Base-by-base conservation (phyloP, 2,888 invertebrate species). In the Dryadula phaetusa region DNA sequence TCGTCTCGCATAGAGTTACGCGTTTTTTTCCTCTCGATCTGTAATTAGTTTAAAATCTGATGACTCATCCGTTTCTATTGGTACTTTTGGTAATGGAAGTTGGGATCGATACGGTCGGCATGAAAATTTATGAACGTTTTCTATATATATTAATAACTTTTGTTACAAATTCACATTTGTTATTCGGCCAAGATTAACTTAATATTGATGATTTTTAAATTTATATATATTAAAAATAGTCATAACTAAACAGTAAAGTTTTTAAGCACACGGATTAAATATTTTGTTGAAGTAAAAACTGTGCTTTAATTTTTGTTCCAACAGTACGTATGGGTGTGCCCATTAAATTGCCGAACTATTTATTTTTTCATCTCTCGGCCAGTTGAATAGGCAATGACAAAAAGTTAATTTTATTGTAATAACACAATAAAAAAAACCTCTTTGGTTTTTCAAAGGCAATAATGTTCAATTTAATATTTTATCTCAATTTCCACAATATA, bases 1-100 rank as follows among this genome's bases (percentile, higher is more conserved):
- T 86, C 84, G 84, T 81, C 83, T 84, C 82, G 82, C 85, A 85
- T 89, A 86, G 84, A 78, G 77, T 74, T 79, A 74, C 77, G 77
- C 75, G 75, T 88, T 89, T 89, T n/a, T 88, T 88, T 86, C 79
- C 81, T 79, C 80, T 79, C 74, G 71, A 72, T 68, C 75, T 78
- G 88, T 92, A 92, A 92, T 92, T 92, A 91, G 92, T 91, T 92
- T 88, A 87, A 85, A 89, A 87, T 87, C 80, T 88, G 92, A 90
- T 91, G 91, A 91, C 80, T 92, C 92, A 92, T 83, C 78, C 76
- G 78, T 81, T 86, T 91, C 92, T 91, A 92, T 92, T 92, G 87
- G 87, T 86, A 85, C 85, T 79, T n/a, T 77, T 74, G 72, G 78
- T 87, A 85, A 87, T 87, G 80, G 82, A 82, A 77, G 73, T 73